Evolutionary conservation across 2,888 invertebrate species (phyloP), one percentile per base, ranked within the genome.

Genomic region (Epirrita christyi): DNA sequence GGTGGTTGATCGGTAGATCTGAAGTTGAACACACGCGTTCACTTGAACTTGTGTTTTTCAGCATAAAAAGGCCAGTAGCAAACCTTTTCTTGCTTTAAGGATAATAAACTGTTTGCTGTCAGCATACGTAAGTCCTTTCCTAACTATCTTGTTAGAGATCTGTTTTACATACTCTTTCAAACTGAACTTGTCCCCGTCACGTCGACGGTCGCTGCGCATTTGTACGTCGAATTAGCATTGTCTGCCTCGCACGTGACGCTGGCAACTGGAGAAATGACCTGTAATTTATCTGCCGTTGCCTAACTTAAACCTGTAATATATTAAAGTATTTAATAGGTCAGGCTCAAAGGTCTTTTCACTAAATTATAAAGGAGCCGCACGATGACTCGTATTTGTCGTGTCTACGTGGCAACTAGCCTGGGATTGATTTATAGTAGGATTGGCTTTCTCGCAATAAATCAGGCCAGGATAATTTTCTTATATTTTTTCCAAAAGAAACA

Each of bases 391-490:
- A 58, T 52, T 42, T 46, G 32, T 36, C 15, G 15, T n/a, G 21
- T 8, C 51, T 36, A 28, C 41, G 21, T 34, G 41, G 42, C 14
- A 46, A 44, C 49, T 55, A 61, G 63, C 59, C 59, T 60, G 59
- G 55, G 66, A 62, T 67, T 73, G 75, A 75, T 75, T 72, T 74
- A 76, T 73, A 47, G 63, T 40, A 46, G 56, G 65, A 63, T 66
- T 61, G 61, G 62, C 57, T 64, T 52, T 67, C 60, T 58, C 49
- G 53, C 58, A 57, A 68, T 72, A 73, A 68, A 71, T 73, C 72
- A 67, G 61, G 51, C 59, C 34, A 32, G 57, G 55, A 64, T 61
- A 58, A 68, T 63, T 65, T 55, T 57, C 58, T 45, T 43, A 53
- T 60, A 48, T 44, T 59, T 53, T 48, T 41, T 41, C 45, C 41